phyloP scores from a whole-genome alignment of 2,888 invertebrate species.

The Nomada fabriciana region DNA sequence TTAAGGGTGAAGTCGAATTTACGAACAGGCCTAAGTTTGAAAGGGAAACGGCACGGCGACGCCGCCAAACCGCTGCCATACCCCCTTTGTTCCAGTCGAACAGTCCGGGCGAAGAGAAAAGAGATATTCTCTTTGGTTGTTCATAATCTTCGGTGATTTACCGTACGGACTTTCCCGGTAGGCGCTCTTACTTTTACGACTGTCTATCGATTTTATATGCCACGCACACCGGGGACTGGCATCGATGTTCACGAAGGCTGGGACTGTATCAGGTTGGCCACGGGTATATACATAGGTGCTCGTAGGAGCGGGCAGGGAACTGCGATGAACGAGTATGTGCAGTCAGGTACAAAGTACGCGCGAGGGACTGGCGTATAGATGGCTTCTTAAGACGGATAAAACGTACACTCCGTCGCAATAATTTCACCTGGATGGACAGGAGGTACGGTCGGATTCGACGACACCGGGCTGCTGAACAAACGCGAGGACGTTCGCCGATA shows the following conservation, averaged over 20 bases:
- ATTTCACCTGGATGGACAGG: conserved; percentile 27
- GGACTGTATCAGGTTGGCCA: background rate
- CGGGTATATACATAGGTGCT: conserved; percentile 10
- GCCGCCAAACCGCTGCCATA: background rate
- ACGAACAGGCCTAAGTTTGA: background rate
- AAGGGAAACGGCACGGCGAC: background rate
- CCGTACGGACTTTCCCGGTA: conserved; percentile 19
- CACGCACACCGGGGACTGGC: background rate
- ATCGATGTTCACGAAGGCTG: conserved; percentile 36
- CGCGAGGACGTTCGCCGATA: background rate
- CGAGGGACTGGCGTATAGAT: conserved; percentile 51
- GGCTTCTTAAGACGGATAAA: conserved; percentile 58
- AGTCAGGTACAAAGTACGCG: conserved; percentile 34
- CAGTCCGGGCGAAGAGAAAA: background rate
- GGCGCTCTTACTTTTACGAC: conserved; percentile 29
- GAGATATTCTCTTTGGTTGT: conserved; percentile 12
- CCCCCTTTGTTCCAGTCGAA: conserved; percentile 13
- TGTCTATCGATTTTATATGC: conserved; percentile 51
- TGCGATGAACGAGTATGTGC: conserved; percentile 31
- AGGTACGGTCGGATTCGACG: background rate
- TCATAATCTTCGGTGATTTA: conserved; percentile 52
- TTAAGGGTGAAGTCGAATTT: conserved; percentile 35
- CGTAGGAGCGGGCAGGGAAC: background rate
- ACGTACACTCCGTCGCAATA: conserved; percentile 49
- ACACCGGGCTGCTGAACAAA: background rate